Conservation (phyloP, 2,888 invertebrate genomes). For the Parapristionchus giblindavisi region DNA sequence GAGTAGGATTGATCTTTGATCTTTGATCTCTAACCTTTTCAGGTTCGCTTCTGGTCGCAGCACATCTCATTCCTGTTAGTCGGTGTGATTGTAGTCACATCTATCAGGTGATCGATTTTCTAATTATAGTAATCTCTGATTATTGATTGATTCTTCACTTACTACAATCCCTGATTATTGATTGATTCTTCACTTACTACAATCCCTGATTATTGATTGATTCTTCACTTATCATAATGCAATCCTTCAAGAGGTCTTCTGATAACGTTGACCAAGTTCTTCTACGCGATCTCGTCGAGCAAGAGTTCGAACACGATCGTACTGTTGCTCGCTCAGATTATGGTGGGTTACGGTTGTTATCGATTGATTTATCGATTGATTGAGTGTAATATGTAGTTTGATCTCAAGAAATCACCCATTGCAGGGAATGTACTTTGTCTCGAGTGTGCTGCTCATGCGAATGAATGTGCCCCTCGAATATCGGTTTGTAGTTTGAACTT, state of each 20-base stretch:
- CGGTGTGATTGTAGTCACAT: constrained; percentile 96
- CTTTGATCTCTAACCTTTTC: too few species aligned
- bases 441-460: constrained; percentile 92
- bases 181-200: neutral
- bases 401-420: constrained; percentile 48
- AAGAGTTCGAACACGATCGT: constrained; percentile 99
- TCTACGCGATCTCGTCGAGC: constrained; percentile 97
- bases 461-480: constrained; percentile 99
- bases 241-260: constrained; percentile 77
- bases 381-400: neutral
- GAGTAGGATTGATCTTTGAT: neutral
- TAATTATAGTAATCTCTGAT: neutral
- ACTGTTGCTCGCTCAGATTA: constrained; percentile 92
- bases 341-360: constrained; percentile 76
- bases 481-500: constrained; percentile 69
- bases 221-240: too few species aligned
- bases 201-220: too few species aligned
- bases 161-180: too few species aligned
- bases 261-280: constrained; percentile 97
- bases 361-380: neutral
- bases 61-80: constrained; percentile 95
- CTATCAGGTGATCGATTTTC: constrained; percentile 79
- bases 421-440: constrained; percentile 98
- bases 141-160: too few species aligned
- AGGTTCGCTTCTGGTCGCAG: constrained; percentile 97